These are phyloP conservation scores for Iguana delicatissima DNA, from an alignment of 2,797 vertebrate species.

Conservation along the genomic window DNA sequence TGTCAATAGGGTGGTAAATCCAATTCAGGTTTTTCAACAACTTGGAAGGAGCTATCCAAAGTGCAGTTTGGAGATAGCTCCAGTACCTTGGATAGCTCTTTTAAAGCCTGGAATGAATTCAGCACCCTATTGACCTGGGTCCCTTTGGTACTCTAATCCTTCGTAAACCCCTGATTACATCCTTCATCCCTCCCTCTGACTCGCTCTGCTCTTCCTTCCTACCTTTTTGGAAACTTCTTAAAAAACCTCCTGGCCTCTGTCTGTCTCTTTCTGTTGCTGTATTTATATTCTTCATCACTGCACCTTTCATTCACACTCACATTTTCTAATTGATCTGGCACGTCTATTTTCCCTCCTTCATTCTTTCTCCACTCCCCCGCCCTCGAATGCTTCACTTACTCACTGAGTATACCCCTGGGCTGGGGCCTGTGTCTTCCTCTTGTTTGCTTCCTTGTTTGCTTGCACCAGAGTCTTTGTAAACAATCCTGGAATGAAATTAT, in stretches of 20 bases:
- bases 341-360: not conserved
- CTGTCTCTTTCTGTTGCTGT: not conserved
- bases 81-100: not conserved
- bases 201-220: not conserved
- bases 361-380: not conserved
- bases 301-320: not conserved
- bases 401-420: no score
- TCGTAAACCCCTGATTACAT: not conserved
- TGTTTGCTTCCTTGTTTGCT: not conserved
- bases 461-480: not conserved
- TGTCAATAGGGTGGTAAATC: no score
- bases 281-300: not conserved
- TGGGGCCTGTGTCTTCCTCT: no score
- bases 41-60: no score
- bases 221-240: no score
- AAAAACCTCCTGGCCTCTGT: not conserved
- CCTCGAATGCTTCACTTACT: not conserved
- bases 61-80: not conserved
- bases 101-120: no score
- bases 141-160: not conserved
- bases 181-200: not conserved
- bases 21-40: no score
- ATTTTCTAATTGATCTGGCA: slow-evolving; percentile 21
- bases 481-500: not conserved
- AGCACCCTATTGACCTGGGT: no score